Evolutionary conservation across 2,888 invertebrate species (phyloP), one percentile per base, ranked within the genome.

Genomic region (Spatulosminthurus flaviceps): DNA sequence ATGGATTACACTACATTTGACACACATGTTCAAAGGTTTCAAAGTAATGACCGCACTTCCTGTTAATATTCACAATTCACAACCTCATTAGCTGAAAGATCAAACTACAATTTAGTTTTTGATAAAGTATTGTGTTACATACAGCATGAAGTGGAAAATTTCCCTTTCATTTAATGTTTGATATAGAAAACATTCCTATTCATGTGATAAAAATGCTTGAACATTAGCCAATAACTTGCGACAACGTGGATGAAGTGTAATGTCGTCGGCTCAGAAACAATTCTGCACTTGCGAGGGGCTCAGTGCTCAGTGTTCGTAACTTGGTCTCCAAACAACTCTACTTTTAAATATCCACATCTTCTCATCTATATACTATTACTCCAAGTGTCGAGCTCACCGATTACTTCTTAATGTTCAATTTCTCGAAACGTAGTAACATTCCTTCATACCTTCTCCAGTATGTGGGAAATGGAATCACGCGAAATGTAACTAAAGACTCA

Each of bases 151-250:
- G 16, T 51, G 19, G 2, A 19, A 51, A 51, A 51, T 11, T 51
- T 51, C 19, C 51, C 51, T 51, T 51, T 51, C 51, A 16, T 51
- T 51, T 51, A 51, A 19, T 51, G 51, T n/a, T 51, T n/a, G n/a
- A 19, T 19, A 16, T 51, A 51, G 16, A 51, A 51, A 51, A 51
- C 51, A 51, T 51, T 51, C 16, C 5, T 19, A 51, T 51, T 16
- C 51, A n/a, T 2, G 51, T n/a, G 16, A 51, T 51, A 51, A 51
- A 51, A 51, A n/a, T n/a, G 51, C 16, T 51, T 51, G 51, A 51
- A 51, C 51, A 13, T 19, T n/a, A 51, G 51, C 51, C 51, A 51
- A 51, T 51, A 19, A 51, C n/a, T 51, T 51, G 51, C 51, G 51
- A 51, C 51, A 51, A 51, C 5, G 51, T 9, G n/a, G 34, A 19